Evolutionary conservation across 2,113 vertebrate species (phyloP).

Genomic region (Sapajus apella): DNA sequence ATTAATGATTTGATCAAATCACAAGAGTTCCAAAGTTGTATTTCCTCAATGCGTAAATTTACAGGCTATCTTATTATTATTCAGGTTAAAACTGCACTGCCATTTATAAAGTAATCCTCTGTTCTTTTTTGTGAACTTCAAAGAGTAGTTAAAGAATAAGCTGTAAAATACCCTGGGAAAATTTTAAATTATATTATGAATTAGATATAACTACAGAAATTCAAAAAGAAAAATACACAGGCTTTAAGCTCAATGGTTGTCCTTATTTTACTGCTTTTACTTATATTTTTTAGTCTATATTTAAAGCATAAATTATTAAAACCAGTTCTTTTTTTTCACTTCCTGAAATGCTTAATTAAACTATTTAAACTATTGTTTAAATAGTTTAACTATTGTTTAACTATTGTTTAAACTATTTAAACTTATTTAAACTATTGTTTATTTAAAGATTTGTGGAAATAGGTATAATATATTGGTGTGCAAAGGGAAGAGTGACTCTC

Average conservation of each 20-base stretch:
- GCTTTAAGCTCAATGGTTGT: neutral
- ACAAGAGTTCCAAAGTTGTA: neutral
- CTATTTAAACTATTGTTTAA: neutral
- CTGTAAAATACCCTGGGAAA: neutral
- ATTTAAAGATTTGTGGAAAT: neutral
- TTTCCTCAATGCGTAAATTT: neutral
- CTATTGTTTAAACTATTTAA: too few relatives aligned
- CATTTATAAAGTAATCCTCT: neutral
- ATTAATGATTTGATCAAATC: neutral
- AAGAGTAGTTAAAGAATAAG: neutral
- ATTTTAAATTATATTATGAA: neutral
- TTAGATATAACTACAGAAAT: neutral
- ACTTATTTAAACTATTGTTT: neutral
- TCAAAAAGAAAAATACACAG: neutral
- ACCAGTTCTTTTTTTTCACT: neutral
- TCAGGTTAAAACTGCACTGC: neutral
- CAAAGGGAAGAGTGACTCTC: neutral
- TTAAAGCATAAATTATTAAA: neutral
- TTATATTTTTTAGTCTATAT: neutral
- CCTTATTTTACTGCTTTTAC: neutral
- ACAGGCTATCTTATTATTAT: neutral
- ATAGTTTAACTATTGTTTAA: neutral
- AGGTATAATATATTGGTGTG: neutral
- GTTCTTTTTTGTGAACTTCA: neutral
- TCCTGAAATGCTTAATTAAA: too few relatives aligned